Base-by-base conservation (phyloP, 2,113 vertebrate genomes). In the Struthio camelus region DNA sequence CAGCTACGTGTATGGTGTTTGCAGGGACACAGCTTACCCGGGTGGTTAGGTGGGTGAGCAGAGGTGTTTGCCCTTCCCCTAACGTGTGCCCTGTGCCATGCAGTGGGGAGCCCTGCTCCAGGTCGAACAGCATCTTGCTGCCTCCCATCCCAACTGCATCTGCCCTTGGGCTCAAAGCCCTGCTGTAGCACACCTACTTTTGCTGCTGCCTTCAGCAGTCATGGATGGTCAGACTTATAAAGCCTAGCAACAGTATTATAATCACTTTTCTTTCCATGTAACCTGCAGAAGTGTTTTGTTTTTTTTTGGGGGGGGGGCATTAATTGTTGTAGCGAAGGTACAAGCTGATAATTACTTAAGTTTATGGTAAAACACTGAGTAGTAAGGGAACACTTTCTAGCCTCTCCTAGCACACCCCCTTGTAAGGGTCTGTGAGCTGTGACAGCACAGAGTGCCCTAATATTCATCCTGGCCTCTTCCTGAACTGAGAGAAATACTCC, bases 51-150 rank as follows among this genome's bases (percentile, higher is more conserved):
- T 51, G 24, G 19, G 54, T 58, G 42, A 32, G 38, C 27, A 7
- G 61, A 69, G 48, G 12, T 81, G 27, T 66, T 72, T 72, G 42
- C 53, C 30, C 40, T 78, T 89, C 77, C 25, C 51, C 24, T 44
- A 25, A 16, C 0, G 1, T 1, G 1, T 42, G 59, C 36, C 34
- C 42, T 40, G 32, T 59, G 19, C 15, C 11, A 13, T 56, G 10
- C 22, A 5, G 6, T 40, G 24, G 51, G 36, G 38, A 89, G 56
- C 51, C 22, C 56, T 48, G 12, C n/a, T 79, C 66, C 1, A 2
- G 11, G 14, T 20, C 53, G 36, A 79, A 51, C 40, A 56, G 32
- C 32, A 40, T 46, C 36, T 79, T 17, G 36, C 44, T 1, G 4
- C 22, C 30, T 71, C 28, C 64, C 25, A 38, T 25, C 25, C 16